Conservation (phyloP, 2,888 invertebrate genomes). For the Mongoloraphidia duomilia region DNA sequence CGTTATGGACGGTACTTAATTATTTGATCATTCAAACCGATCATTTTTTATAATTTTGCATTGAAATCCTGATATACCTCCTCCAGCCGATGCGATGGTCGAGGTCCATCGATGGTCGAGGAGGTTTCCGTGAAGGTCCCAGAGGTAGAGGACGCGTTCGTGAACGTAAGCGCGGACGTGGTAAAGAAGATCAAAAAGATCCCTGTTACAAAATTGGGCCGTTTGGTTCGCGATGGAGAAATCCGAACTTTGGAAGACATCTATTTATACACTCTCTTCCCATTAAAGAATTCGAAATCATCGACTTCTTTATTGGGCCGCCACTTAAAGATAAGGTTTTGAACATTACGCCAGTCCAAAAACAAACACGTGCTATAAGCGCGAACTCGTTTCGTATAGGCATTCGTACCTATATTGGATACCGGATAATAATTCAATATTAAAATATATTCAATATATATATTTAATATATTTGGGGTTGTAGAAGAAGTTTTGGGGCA, state of each 20-base stretch:
- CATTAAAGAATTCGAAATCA: conserved; percentile 98
- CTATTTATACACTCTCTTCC: conserved; percentile 95
- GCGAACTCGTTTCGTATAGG: conserved; percentile 98
- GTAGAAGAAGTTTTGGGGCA: too few relatives aligned
- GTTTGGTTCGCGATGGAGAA: conserved; percentile 91
- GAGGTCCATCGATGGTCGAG: conserved; percentile 77
- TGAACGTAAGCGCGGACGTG: conserved; percentile 71
- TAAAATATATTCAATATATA: too few relatives aligned
- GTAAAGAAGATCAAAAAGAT: conserved; percentile 93
- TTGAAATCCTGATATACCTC: too few relatives aligned
- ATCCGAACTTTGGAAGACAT: conserved; percentile 94
- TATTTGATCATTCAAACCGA: too few relatives aligned
- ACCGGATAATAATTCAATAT: too few relatives aligned
- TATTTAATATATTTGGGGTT: too few relatives aligned
- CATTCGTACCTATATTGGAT: conserved; percentile 89
- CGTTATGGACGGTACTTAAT: too few relatives aligned
- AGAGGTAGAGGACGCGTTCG: conserved; percentile 68
- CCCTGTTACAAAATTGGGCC: conserved; percentile 96
- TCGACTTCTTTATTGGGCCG: conserved; percentile 90
- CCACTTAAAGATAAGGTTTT: conserved; percentile 94
- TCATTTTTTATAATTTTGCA: too few relatives aligned
- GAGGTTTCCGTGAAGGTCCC: conserved; percentile 71
- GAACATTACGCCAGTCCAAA: conserved; percentile 99
- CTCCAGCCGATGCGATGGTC: too few relatives aligned
- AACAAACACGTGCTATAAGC: conserved; percentile 98